These are phyloP conservation scores for Mandrillus leucophaeus DNA, from an alignment of 2,113 vertebrate genomes.

Conservation along the genomic window DNA sequence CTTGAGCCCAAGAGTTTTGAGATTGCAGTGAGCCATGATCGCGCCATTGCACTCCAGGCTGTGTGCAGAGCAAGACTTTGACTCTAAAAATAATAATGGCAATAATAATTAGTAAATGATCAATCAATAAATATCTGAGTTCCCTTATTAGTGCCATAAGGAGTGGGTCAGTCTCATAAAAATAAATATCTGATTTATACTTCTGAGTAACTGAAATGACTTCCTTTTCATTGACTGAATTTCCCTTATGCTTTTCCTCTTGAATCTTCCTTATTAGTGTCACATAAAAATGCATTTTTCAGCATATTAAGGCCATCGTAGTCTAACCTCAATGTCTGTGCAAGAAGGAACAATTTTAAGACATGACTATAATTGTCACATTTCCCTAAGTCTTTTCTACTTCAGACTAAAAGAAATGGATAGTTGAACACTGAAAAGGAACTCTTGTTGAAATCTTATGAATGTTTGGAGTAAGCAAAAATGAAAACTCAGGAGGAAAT, in stretches of 20 bases:
- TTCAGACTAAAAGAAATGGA: neutral
- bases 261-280: neutral
- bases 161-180: neutral
- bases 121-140: neutral
- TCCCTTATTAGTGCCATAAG: neutral
- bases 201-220: constrained; percentile 17
- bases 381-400: neutral
- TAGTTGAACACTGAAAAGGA: neutral
- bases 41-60: too few relatives aligned
- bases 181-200: neutral
- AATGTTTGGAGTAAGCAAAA: neutral
- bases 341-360: neutral
- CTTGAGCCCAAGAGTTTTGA: too few relatives aligned
- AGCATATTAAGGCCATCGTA: neutral
- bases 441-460: neutral
- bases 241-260: neutral
- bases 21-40: too few relatives aligned
- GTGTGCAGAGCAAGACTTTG: too few relatives aligned
- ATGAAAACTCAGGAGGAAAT: neutral
- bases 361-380: neutral
- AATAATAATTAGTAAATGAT: too few relatives aligned
- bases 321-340: neutral
- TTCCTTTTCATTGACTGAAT: neutral
- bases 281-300: neutral
- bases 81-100: too few relatives aligned